phyloP scores from a whole-genome alignment of 2,113 vertebrate species.

The Rhagologus leucostigma region DNA sequence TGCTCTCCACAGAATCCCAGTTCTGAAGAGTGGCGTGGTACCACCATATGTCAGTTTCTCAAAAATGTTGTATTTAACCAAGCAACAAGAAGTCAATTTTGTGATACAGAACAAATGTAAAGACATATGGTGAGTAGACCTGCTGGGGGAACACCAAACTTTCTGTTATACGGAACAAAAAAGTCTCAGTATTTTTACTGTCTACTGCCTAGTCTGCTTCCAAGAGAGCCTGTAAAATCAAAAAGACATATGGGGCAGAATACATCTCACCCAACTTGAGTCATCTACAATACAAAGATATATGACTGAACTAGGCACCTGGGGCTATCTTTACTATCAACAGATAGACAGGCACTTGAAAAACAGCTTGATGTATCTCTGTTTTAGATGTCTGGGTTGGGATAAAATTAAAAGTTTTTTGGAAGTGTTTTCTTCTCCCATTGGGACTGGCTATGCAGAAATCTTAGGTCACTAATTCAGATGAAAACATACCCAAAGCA shows the following conservation, averaged over 20 bases:
- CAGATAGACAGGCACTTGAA: neutral
- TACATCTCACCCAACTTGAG: neutral
- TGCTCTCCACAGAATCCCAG: neutral
- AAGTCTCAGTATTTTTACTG: slow-evolving; percentile 28
- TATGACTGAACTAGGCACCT: neutral
- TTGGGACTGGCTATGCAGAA: neutral
- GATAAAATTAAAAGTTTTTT: neutral
- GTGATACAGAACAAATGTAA: slow-evolving; percentile 54
- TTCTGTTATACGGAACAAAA: neutral
- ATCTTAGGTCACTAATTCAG: neutral
- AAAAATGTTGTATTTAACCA: slow-evolving; percentile 41
- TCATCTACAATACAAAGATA: neutral
- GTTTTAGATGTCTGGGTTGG: neutral
- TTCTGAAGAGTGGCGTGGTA: neutral
- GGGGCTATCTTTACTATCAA: neutral
- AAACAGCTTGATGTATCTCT: neutral
- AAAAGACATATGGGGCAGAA: neutral
- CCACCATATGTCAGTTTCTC: slow-evolving; percentile 29
- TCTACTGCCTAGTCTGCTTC: slow-evolving; percentile 19
- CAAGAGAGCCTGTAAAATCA: neutral
- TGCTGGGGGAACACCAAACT: slow-evolving; percentile 42
- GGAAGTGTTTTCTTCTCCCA: neutral
- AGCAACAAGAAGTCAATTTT: slow-evolving; percentile 45
- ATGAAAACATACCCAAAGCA: neutral
- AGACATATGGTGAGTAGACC: slow-evolving; percentile 62